Percentiles rank a stretch among this genome's conserved stretches.
phyloP scores from a whole-genome alignment of 2,113 vertebrate species.

The Boleophthalmus pectinirostris region DNA sequence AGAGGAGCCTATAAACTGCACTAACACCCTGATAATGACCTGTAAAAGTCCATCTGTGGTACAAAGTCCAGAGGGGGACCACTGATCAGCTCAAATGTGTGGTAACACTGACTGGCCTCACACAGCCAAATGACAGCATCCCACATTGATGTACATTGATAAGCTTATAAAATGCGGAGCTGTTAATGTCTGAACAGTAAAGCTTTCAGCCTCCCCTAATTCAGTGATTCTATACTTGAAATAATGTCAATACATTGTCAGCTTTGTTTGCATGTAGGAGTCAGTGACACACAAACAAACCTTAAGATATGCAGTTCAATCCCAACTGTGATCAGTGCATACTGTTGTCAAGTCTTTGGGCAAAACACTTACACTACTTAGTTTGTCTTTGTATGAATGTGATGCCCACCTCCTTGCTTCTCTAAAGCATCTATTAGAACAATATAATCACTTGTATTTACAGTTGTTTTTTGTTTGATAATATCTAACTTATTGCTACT shows the following conservation, averaged over 20 bases:
- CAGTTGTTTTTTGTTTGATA: neutral
- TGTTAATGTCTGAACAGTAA: neutral
- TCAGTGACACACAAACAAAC: too few species aligned
- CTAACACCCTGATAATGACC: conserved; percentile 22
- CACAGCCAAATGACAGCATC: conserved; percentile 19
- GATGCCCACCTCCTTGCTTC: too few species aligned
- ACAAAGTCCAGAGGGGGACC: conserved; percentile 21
- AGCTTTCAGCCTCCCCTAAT: neutral
- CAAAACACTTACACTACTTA: too few species aligned
- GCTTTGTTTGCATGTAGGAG: neutral
- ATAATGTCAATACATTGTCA: neutral
- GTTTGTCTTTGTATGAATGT: too few species aligned
- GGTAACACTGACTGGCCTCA: conserved; percentile 22
- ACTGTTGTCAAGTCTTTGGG: too few species aligned
- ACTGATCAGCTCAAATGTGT: conserved; percentile 10
- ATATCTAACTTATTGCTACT: neutral
- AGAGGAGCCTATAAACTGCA: conserved; percentile 40
- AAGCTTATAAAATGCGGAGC: neutral
- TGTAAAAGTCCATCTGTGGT: conserved; percentile 43
- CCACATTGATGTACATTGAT: conserved; percentile 2
- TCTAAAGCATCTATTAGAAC: too few species aligned
- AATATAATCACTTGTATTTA: neutral
- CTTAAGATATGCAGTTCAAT: too few species aligned
- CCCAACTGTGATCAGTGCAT: too few species aligned
- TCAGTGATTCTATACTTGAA: neutral